Evolutionary conservation across 2,888 invertebrate species (phyloP), one percentile per base, ranked within the genome.

Genomic region (Hydrotaea diabolus): DNA sequence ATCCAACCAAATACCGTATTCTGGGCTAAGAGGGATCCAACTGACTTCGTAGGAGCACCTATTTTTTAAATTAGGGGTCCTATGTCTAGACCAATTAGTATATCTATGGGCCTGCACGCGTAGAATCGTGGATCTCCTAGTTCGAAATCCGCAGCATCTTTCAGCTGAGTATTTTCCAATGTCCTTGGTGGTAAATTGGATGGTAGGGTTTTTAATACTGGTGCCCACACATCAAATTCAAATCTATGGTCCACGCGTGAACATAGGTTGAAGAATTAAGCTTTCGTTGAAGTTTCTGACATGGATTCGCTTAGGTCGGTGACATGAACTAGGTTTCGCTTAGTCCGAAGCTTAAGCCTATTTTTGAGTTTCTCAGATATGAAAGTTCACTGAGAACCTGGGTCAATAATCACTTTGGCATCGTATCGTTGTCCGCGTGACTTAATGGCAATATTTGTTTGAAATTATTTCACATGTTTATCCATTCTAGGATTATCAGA

Each of bases 1-100:
- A 62, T 75, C 49, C 75, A 75, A 13, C 75, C 62, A 49, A 75
- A 62, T 26, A 62, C 75, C 15, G 59, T 75, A 26, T 62, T 75
- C 46, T 75, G 75, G 15, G 62, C 62, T n/a, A 46, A 62, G 21
- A 75, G 46, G 26, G 62, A 62, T 21, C 75, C 75, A 46, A 62
- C 23, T 23, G 49, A 62, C 7, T 13, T 3, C 75, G 62, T 75
- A 21, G 62, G 26, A 55, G 8, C 39, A 23, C 13, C 46, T 17
- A 53, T 23, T 11, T 19, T 13, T 26, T 9, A 31, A 49, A 43
- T 64, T 15, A 23, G 17, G 17, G 21, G 36, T 15, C 59, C n/a
- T 8, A 59, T 8, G n/a, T 59, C 59, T 5, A 59, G 2, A 3
- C 59, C 59, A 59, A 59, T 59, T n/a, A 69, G n/a, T n/a, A 46